A percentile compares a stretch with the other conserved stretches of the same genome.
Conservation (phyloP, 30 jellyfish, hydroid and myxozoan species). For the Clytia hemisphaerica region DNA sequence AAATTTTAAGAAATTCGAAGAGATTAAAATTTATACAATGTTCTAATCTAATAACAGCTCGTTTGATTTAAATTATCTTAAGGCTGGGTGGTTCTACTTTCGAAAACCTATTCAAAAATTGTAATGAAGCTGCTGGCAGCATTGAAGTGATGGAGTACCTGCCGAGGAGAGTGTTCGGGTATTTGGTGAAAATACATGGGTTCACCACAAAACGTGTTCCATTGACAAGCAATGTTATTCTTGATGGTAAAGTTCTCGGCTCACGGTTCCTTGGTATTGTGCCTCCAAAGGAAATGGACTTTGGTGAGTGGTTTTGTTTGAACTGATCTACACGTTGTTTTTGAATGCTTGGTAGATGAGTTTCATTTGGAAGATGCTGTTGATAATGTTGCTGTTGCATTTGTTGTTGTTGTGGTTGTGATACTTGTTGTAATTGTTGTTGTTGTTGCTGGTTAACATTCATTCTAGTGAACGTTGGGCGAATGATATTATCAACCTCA, state of each 20-base stretch:
- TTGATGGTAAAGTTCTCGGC: not conserved
- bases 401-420: conserved; percentile 25
- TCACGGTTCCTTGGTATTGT: not conserved
- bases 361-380: conserved; percentile 7
- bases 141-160: too few species aligned
- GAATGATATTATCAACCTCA: not conserved
- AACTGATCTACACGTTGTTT: not conserved
- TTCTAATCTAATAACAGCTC: not conserved
- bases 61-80: not conserved
- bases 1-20: not conserved
- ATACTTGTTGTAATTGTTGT: conserved; percentile 34
- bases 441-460: conserved; percentile 14
- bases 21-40: not conserved
- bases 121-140: conserved; percentile 8
- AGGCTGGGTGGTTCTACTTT: not conserved
- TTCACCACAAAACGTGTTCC: conserved; percentile 74
- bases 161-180: conserved; percentile 86
- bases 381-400: conserved; percentile 23
- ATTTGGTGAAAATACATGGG: conserved; percentile 51
- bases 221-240: conserved; percentile 69
- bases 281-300: too few species aligned
- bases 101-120: not conserved
- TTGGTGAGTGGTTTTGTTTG: not conserved
- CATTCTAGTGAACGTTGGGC: not conserved
- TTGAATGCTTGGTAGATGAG: not conserved